Percentiles rank a stretch among this genome's conserved stretches.
Evolutionary conservation across 2,113 vertebrate species (phyloP).

Genomic region (Rhinopomastus cyanomelas): DNA sequence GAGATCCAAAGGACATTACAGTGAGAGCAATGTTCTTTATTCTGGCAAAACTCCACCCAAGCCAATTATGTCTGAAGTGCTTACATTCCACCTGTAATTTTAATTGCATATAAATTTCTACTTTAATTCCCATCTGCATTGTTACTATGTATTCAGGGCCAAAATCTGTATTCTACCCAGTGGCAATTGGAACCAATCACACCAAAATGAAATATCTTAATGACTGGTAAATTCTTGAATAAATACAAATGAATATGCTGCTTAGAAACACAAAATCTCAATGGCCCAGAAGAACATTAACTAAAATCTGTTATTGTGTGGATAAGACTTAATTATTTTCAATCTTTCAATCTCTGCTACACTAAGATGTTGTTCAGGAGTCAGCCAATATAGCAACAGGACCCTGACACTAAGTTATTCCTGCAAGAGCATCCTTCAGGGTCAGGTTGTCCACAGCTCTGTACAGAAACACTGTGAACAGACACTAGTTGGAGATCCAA

Average conservation of each 20-base stretch:
- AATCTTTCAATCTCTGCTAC: background rate
- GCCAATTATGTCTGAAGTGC: background rate
- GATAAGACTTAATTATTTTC: background rate
- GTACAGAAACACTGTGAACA: background rate
- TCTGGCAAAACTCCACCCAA: background rate
- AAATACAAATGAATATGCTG: background rate
- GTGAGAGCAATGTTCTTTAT: background rate
- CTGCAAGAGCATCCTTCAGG: background rate
- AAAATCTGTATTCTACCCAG: background rate
- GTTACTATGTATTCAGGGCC: background rate
- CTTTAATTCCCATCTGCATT: background rate
- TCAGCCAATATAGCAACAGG: background rate
- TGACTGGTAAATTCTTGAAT: background rate
- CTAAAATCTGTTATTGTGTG: background rate
- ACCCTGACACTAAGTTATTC: background rate
- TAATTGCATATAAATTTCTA: background rate
- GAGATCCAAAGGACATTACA: background rate
- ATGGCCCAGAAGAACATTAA: background rate
- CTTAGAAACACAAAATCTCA: background rate
- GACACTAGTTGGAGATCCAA: background rate
- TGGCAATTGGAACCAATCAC: background rate
- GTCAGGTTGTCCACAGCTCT: background rate
- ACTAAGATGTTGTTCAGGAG: background rate
- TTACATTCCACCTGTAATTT: slow-evolving; percentile 8
- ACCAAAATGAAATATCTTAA: background rate